These are phyloP conservation scores for Pardosa pseudoannulata DNA, from an alignment of 2,888 invertebrate species.

Conservation along the genomic window DNA sequence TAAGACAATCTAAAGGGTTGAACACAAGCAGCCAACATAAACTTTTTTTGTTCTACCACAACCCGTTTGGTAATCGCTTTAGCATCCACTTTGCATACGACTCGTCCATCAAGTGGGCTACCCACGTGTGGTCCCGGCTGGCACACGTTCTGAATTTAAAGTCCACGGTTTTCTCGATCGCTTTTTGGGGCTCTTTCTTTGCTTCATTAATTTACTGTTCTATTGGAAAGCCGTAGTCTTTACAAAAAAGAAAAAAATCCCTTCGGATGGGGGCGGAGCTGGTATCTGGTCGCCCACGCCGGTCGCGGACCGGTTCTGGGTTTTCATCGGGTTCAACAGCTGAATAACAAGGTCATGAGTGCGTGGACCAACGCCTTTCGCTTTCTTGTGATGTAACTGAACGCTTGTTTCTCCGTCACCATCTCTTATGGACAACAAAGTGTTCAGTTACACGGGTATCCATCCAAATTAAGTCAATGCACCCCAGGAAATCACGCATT, in stretches of 20 bases:
- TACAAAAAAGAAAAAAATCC: too few species aligned
- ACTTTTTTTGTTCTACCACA: too few species aligned
- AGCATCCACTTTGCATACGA: slow-evolving; percentile 39
- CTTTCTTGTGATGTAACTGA: slow-evolving; percentile 47
- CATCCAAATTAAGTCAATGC: neutral
- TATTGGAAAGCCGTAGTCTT: slow-evolving; percentile 13
- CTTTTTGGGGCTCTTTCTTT: neutral
- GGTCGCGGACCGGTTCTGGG: slow-evolving; percentile 56
- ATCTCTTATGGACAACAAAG: neutral
- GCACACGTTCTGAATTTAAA: slow-evolving; percentile 31
- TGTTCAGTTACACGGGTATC: neutral
- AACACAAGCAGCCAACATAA: too few species aligned
- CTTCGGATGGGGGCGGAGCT: slow-evolving; percentile 10
- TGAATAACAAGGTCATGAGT: slow-evolving; percentile 65
- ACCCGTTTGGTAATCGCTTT: neutral
- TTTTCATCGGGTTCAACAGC: slow-evolving; percentile 69
- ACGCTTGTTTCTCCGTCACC: slow-evolving; percentile 21
- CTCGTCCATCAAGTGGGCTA: slow-evolving; percentile 27
- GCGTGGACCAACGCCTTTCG: slow-evolving; percentile 57
- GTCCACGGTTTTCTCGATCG: neutral
- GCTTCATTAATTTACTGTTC: slow-evolving; percentile 44
- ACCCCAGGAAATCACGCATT: neutral
- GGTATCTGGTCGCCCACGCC: slow-evolving; percentile 54
- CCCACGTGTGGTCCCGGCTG: slow-evolving; percentile 55
- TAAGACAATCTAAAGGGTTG: too few species aligned